phyloP scores from a whole-genome alignment of 2,113 vertebrate genomes.

The Nibea albiflora region DNA sequence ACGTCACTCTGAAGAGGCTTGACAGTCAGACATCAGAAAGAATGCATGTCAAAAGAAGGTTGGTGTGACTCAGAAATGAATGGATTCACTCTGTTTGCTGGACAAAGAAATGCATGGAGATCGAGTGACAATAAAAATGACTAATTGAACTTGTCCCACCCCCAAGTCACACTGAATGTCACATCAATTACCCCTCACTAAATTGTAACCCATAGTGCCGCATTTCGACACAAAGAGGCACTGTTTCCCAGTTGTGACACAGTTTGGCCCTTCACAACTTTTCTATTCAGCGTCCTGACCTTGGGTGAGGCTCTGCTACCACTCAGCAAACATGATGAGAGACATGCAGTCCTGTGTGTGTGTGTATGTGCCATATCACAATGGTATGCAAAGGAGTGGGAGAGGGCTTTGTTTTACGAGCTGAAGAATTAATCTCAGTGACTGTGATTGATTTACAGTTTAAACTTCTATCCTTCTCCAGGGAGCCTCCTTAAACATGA shows the following conservation, averaged over 20 bases:
- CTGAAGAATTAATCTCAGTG: background rate
- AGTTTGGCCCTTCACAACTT: constrained; percentile 12
- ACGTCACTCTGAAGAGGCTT: background rate
- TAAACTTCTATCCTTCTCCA: constrained; percentile 1
- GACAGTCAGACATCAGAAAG: background rate
- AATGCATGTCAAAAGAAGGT: constrained; percentile 13
- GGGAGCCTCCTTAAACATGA: constrained; percentile 21
- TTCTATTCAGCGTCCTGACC: constrained; percentile 40
- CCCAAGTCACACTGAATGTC: constrained; percentile 30
- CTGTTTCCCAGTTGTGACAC: constrained; percentile 52
- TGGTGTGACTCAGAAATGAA: constrained; percentile 24
- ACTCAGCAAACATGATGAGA: constrained; percentile 58
- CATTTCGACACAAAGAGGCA: constrained; percentile 47
- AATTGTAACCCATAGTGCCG: background rate
- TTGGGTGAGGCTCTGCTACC: constrained; percentile 54
- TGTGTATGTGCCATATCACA: constrained; percentile 24
- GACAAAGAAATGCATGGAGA: constrained; percentile 29
- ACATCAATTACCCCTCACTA: constrained; percentile 42
- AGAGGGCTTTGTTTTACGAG: constrained; percentile 26
- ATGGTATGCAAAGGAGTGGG: constrained; percentile 11
- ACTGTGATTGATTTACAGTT: constrained; percentile 45
- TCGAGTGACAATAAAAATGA: constrained; percentile 24
- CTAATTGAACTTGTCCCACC: constrained; percentile 28
- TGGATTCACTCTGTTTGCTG: constrained; percentile 26
- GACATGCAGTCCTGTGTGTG: background rate